phyloP scores from a whole-genome alignment of 2,888 invertebrate species.

The Iselma pallidipennis region DNA sequence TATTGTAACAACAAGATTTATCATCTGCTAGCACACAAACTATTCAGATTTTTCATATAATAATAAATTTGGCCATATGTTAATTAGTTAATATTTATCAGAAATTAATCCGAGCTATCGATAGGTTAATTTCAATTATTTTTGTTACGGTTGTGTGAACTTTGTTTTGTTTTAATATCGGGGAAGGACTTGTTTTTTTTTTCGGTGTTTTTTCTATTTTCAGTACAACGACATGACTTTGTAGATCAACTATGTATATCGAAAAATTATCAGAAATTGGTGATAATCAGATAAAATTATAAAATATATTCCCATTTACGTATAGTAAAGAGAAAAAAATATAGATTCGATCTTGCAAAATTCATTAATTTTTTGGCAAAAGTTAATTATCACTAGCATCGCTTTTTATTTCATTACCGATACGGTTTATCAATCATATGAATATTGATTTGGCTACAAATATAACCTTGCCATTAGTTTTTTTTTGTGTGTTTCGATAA shows the following conservation, averaged over 20 bases:
- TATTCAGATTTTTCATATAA: slow-evolving; percentile 11
- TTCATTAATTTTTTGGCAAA: not conserved
- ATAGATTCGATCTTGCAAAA: not conserved
- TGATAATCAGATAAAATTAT: not conserved
- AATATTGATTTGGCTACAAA: not conserved
- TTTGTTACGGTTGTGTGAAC: not conserved
- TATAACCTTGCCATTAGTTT: not conserved
- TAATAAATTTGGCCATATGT: slow-evolving; percentile 20
- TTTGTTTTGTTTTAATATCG: not conserved
- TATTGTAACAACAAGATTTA: not conserved
- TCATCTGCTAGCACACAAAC: slow-evolving; percentile 11
- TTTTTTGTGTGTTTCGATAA: too few species aligned
- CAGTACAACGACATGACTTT: not conserved
- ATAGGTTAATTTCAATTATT: slow-evolving; percentile 7
- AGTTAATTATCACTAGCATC: not conserved
- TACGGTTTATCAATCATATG: not conserved
- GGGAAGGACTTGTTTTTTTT: not conserved
- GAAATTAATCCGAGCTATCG: slow-evolving; percentile 21
- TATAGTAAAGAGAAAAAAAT: too few species aligned
- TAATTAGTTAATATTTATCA: slow-evolving; percentile 24
- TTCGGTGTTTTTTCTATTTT: not conserved
- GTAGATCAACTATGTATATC: not conserved
- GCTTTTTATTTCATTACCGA: too few species aligned
- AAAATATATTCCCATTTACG: not conserved
- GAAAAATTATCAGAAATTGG: not conserved